These are phyloP conservation scores for Platypus cylindrus DNA, from an alignment of 2,888 invertebrate species.

Conservation along the genomic window DNA sequence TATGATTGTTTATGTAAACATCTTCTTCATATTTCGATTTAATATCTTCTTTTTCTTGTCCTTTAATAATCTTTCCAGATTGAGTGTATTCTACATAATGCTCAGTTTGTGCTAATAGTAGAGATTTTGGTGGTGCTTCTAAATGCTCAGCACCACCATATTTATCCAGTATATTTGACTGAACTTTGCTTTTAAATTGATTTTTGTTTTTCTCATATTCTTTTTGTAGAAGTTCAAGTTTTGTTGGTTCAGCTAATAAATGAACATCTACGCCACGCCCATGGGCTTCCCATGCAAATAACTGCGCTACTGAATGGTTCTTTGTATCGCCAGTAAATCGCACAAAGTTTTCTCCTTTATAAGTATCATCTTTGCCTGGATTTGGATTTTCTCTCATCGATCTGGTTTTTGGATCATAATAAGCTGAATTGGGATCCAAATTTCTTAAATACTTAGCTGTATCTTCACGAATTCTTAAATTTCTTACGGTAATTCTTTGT, in stretches of 20 bases:
- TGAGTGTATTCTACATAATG: constrained; percentile 91
- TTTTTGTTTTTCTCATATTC: constrained; percentile 86
- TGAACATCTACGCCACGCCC: constrained; percentile 89
- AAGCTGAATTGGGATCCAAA: constrained; percentile 92
- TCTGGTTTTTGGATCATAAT: constrained; percentile 97
- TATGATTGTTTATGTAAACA: constrained; percentile 83
- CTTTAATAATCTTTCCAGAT: constrained; percentile 75
- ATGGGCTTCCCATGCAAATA: constrained; percentile 97
- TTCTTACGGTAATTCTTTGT: constrained; percentile 96
- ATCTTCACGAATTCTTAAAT: constrained; percentile 95
- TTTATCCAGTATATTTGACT: constrained; percentile 73
- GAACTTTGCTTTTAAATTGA: constrained; percentile 75
- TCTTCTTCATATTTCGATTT: constrained; percentile 91
- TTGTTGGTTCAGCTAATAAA: constrained; percentile 94
- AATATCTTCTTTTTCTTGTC: constrained; percentile 77
- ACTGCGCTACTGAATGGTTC: constrained; percentile 78
- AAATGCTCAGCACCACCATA: constrained; percentile 94
- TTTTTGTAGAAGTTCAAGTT: constrained; percentile 78
- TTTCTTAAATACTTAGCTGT: constrained; percentile 97
- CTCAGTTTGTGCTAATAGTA: constrained; percentile 89
- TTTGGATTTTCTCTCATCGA: constrained; percentile 80
- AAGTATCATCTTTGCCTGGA: constrained; percentile 28
- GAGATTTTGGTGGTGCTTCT: constrained; percentile 73
- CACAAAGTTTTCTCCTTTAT: constrained; percentile 93
- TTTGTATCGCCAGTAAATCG: constrained; percentile 89